A percentile compares a stretch with the other conserved stretches of the same genome.
phyloP scores from a whole-genome alignment of 2,888 invertebrate species.

The Caprella mutica region DNA sequence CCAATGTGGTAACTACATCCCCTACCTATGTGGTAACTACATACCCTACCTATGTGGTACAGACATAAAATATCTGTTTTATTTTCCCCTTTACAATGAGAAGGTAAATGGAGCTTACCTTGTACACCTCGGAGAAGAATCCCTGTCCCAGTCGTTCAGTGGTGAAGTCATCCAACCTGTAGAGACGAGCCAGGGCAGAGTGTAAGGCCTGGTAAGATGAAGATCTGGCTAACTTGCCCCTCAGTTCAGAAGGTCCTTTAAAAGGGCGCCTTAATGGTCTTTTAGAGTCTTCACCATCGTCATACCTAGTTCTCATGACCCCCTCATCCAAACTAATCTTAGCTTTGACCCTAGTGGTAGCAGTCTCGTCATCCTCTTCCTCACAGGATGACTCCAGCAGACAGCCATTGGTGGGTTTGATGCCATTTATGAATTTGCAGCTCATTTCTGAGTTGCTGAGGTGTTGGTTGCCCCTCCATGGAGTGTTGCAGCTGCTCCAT shows the following conservation, averaged over 20 bases:
- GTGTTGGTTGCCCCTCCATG: too few relatives aligned
- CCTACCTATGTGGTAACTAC: too few relatives aligned
- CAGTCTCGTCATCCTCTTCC: not conserved
- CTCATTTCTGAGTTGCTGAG: too few relatives aligned
- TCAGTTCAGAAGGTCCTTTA: not conserved
- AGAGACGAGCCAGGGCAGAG: conserved; percentile 81
- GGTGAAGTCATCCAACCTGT: conserved; percentile 84
- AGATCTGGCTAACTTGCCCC: conserved; percentile 24
- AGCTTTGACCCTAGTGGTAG: not conserved
- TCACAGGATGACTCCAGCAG: conserved; percentile 6
- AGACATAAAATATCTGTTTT: too few relatives aligned
- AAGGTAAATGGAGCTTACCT: conserved; percentile 60
- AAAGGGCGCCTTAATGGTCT: not conserved
- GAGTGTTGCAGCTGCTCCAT: too few relatives aligned
- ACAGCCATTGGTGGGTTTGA: not conserved
- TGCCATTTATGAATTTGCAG: too few relatives aligned
- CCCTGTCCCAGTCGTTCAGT: conserved; percentile 87
- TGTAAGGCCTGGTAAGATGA: conserved; percentile 74
- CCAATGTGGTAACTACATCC: not conserved
- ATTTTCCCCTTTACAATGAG: too few relatives aligned
- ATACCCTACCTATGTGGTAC: too few relatives aligned
- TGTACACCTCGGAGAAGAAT: conserved; percentile 95
- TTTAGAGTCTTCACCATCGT: not conserved
- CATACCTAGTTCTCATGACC: not conserved
- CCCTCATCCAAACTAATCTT: conserved; percentile 4